A percentile compares a stretch with the other conserved stretches of the same genome.
Conservation (phyloP, 2,888 invertebrate species). For the Melieria omissa region DNA sequence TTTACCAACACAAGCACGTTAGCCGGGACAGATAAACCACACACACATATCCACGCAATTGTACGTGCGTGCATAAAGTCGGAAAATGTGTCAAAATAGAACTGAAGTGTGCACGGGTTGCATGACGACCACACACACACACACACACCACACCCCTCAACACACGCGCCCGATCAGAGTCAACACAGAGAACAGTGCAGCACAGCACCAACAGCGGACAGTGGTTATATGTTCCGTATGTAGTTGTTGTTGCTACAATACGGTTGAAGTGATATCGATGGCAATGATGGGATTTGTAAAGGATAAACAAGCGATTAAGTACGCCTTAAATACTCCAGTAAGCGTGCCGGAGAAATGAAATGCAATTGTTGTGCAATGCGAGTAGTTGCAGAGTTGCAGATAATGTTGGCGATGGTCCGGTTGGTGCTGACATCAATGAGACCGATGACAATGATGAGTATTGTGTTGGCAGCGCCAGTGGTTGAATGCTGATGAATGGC, state of each 20-base stretch:
- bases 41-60: not conserved
- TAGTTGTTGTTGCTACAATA: slow-evolving; percentile 19
- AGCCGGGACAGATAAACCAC: not conserved
- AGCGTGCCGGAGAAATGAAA: not conserved
- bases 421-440: too few species aligned
- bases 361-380: not conserved
- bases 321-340: slow-evolving; percentile 11
- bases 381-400: too few species aligned
- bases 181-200: too few species aligned
- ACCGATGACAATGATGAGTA: too few species aligned
- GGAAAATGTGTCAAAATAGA: not conserved
- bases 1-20: too few species aligned
- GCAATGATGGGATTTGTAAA: slow-evolving; percentile 35
- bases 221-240: not conserved
- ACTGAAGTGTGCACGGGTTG: not conserved
- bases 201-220: too few species aligned
- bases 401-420: too few species aligned
- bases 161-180: too few species aligned
- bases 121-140: not conserved
- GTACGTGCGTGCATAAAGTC: not conserved
- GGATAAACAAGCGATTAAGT: slow-evolving; percentile 43
- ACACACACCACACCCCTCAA: not conserved
- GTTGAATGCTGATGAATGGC: too few species aligned
- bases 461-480: too few species aligned
- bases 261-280: slow-evolving; percentile 26